Conservation (phyloP, 2,888 invertebrate genomes). For the Yponomeuta cagnagella region DNA sequence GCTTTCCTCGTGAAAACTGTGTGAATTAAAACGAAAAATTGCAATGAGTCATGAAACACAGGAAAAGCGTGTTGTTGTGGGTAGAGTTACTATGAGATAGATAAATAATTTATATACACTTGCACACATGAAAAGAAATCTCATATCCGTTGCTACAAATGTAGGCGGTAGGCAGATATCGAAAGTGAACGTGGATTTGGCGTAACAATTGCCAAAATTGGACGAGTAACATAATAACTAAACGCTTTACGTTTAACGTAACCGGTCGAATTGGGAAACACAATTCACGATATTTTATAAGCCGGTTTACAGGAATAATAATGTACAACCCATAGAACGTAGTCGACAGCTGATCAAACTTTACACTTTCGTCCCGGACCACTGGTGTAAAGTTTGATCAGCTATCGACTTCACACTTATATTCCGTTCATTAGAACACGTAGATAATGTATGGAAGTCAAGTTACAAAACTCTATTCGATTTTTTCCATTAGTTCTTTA, state of each 20-base stretch:
- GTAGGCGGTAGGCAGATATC: background rate
- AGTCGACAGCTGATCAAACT: background rate
- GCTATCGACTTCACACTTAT: too few relatives aligned
- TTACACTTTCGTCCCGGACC: too few relatives aligned
- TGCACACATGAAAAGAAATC: background rate
- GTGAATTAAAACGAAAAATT: background rate
- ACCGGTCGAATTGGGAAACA: background rate
- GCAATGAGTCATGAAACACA: background rate
- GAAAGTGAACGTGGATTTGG: background rate
- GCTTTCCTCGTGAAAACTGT: background rate
- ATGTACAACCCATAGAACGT: background rate
- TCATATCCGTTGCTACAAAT: background rate
- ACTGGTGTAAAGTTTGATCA: too few relatives aligned
- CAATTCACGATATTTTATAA: background rate
- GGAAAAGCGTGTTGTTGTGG: background rate
- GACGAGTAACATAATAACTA: background rate
- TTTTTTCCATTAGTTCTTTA: background rate
- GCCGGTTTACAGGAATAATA: background rate
- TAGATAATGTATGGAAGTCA: too few relatives aligned
- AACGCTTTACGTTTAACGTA: background rate
- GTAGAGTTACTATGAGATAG: background rate
- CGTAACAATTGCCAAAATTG: constrained; percentile 1
- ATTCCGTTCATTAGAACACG: too few relatives aligned
- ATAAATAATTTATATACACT: too few relatives aligned
- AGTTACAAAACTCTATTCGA: too few relatives aligned